Conservation (phyloP, 2,113 vertebrate genomes). For the Thryonomys swinderianus region DNA sequence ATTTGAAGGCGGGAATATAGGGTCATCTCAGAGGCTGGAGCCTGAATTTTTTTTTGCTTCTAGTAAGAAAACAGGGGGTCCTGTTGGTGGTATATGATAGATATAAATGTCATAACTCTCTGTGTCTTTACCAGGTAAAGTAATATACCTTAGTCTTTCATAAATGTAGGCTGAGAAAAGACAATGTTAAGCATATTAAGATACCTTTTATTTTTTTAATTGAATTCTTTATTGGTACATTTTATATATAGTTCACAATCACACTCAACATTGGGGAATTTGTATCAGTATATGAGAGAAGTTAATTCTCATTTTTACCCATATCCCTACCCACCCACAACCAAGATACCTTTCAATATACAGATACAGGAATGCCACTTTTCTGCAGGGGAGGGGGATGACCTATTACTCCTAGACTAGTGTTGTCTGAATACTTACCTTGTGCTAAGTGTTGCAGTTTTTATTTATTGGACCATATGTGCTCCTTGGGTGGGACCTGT, state of each 20-base stretch:
- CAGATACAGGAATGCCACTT: neutral
- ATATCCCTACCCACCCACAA: no score
- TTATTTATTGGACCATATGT: neutral
- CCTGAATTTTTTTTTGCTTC: neutral
- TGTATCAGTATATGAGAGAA: no score
- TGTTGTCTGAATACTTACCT: neutral
- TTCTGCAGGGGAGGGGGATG: neutral
- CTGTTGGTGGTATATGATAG: neutral
- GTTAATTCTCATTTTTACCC: no score
- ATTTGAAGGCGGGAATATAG: neutral
- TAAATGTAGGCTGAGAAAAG: neutral
- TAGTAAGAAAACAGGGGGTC: neutral
- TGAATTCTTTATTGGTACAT: no score
- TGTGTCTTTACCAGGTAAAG: neutral
- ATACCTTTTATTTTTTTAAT: no score
- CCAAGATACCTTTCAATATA: neutral
- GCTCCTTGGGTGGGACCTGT: neutral
- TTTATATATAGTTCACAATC: no score
- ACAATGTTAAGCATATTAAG: neutral
- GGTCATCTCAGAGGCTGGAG: neutral
- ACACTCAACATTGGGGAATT: no score
- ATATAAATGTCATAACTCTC: neutral
- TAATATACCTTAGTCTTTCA: neutral
- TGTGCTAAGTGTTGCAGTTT: neutral
- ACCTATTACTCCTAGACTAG: neutral